Conservation (phyloP, 2,797 vertebrate species). For the Lithobates pipiens region DNA sequence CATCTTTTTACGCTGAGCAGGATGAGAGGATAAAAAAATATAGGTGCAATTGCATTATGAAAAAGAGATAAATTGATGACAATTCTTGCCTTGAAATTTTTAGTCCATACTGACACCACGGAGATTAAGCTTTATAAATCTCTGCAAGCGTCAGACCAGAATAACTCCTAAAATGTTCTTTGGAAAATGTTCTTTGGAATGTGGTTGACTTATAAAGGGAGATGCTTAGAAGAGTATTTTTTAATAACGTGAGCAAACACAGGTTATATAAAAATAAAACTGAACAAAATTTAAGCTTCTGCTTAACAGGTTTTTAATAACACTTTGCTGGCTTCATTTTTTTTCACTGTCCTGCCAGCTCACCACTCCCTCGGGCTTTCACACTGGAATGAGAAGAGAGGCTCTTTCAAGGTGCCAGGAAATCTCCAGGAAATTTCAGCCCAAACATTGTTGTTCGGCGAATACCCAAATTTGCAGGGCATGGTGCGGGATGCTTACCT, state of each 20-base stretch:
- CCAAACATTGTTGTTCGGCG: no score
- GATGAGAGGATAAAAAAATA: conserved; percentile 4
- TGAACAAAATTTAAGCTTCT: not conserved
- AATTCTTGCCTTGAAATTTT: conserved; percentile 45
- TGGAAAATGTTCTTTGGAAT: conserved; percentile 21
- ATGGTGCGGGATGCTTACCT: no score
- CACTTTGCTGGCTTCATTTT: not conserved
- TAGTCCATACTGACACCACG: conserved; percentile 12
- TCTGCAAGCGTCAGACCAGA: conserved; percentile 19
- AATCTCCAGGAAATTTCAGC: no score
- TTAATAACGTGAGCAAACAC: conserved; percentile 8
- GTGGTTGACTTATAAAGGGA: conserved; percentile 20
- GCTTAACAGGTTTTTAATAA: not conserved
- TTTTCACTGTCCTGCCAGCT: no score
- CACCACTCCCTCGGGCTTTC: no score
- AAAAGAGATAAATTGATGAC: conserved; percentile 29
- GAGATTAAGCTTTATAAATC: conserved; percentile 48
- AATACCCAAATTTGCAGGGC: no score
- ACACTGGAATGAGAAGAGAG: no score
- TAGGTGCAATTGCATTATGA: conserved; percentile 13
- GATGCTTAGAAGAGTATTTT: not conserved
- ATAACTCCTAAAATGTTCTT: conserved; percentile 23
- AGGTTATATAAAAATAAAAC: conserved; percentile 1
- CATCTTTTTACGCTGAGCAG: conserved; percentile 11
- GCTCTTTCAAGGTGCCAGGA: no score